Evolutionary conservation across 2,888 invertebrate genomes (phyloP).

Genomic region (Drosophila parthenogenetica): DNA sequence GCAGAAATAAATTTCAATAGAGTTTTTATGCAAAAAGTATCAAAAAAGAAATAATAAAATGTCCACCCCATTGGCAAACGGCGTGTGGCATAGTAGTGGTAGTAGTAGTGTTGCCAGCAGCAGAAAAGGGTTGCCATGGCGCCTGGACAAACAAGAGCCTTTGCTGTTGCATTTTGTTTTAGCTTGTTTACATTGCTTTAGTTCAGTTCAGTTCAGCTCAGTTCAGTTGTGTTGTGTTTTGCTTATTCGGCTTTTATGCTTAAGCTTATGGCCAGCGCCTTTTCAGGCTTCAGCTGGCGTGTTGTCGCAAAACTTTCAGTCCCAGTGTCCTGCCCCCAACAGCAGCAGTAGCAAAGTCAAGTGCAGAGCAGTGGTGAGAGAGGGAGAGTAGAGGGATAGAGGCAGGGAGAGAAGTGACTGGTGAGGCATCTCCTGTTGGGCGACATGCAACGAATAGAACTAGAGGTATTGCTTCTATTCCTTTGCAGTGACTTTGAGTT

Average conservation of each 20-base stretch:
- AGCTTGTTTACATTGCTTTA: conserved; percentile 57
- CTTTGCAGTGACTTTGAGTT: conserved; percentile 58
- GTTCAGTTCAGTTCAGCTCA: conserved; percentile 43
- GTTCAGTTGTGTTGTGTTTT: conserved; percentile 31
- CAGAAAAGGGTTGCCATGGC: conserved; percentile 64
- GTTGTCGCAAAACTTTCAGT: conserved; percentile 62
- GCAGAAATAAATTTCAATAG: conserved; percentile 52
- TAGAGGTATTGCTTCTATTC: conserved; percentile 57
- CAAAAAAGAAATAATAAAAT: conserved; percentile 3
- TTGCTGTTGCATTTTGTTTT: conserved; percentile 53
- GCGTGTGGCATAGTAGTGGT: neutral
- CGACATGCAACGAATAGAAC: conserved; percentile 61
- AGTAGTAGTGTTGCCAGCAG: conserved; percentile 23
- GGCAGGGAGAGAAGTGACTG: neutral
- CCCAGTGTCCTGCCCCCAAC: conserved; percentile 19
- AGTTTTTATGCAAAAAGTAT: conserved; percentile 47
- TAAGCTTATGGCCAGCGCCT: conserved; percentile 47
- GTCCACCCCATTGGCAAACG: conserved; percentile 31
- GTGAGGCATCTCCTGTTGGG: conserved; percentile 31
- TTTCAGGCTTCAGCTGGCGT: conserved; percentile 45
- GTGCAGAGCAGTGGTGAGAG: conserved; percentile 47
- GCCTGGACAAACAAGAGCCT: conserved; percentile 41
- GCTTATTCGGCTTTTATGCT: conserved; percentile 67
- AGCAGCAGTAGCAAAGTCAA: conserved; percentile 63
- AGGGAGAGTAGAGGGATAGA: neutral